phyloP scores from a whole-genome alignment of 2,797 vertebrate genomes.

The Bradypodion pumilum region DNA sequence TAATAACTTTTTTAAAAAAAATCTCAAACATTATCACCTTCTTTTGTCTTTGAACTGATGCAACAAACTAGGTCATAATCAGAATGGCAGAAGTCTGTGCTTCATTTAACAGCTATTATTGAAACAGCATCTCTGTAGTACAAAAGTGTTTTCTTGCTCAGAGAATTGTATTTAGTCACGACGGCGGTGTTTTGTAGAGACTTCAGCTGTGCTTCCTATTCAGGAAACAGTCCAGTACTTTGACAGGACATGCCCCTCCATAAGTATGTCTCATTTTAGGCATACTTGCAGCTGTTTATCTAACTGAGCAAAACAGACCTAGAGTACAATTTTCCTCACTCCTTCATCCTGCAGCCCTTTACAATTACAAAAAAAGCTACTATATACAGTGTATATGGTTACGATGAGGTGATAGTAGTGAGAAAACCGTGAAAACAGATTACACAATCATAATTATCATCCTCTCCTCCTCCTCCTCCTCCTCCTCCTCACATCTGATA shows the following conservation, averaged over 20 bases:
- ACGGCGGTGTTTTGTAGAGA: background rate
- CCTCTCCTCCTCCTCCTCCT: too few species aligned
- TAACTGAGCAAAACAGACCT: background rate
- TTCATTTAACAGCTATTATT: conserved; percentile 15
- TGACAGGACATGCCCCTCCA: background rate
- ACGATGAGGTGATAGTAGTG: background rate
- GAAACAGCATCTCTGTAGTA: background rate
- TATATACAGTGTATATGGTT: too few species aligned
- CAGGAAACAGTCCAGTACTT: background rate
- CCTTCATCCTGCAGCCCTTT: background rate
- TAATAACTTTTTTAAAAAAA: conserved; percentile 62
- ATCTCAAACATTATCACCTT: conserved; percentile 68
- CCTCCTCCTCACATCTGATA: too few species aligned
- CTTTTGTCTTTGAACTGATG: conserved; percentile 69
- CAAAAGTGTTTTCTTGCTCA: rapidly evolving
- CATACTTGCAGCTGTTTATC: background rate
- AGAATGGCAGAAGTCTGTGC: conserved; percentile 11
- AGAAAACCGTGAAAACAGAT: too few species aligned
- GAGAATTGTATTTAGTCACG: background rate
- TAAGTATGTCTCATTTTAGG: background rate
- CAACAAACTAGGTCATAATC: conserved; percentile 58
- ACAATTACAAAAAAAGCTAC: too few species aligned
- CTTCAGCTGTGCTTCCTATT: too few species aligned
- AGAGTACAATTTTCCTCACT: background rate
- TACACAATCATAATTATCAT: too few species aligned